These are phyloP conservation scores for Molanna angustata DNA, from an alignment of 2,888 invertebrate species.

Conservation along the genomic window DNA sequence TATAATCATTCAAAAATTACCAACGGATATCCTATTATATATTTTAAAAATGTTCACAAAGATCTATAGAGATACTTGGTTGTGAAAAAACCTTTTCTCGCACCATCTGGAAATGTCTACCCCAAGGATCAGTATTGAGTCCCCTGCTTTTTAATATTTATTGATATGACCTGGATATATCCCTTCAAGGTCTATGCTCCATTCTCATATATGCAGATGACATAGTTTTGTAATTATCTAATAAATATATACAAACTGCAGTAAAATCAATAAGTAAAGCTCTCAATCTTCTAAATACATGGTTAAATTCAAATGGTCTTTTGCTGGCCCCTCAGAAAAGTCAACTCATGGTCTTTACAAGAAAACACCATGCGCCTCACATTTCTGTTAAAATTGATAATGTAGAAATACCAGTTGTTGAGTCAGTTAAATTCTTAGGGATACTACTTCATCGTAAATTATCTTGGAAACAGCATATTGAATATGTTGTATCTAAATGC, in stretches of 20 bases:
- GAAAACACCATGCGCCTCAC: background rate
- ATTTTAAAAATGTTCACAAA: no score
- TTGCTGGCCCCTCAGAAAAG: background rate
- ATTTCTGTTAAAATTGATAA: no score
- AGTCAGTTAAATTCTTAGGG: no score
- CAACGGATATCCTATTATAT: no score
- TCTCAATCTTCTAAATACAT: no score
- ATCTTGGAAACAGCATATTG: no score
- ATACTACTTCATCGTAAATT: no score
- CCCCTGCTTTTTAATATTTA: background rate
- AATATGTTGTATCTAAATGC: no score
- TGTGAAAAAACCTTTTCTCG: background rate
- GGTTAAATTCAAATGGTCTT: background rate
- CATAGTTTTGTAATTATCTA: background rate
- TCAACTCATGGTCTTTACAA: background rate
- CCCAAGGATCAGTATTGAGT: background rate
- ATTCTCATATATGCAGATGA: background rate
- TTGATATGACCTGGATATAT: background rate
- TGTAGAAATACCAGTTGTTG: no score
- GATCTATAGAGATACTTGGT: background rate
- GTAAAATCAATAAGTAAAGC: no score
- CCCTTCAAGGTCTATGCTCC: background rate
- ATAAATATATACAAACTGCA: no score
- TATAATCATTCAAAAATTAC: background rate
- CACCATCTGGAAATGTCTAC: background rate